Conservation (phyloP, 2,797 vertebrate genomes). For the Chelon labrosus region DNA sequence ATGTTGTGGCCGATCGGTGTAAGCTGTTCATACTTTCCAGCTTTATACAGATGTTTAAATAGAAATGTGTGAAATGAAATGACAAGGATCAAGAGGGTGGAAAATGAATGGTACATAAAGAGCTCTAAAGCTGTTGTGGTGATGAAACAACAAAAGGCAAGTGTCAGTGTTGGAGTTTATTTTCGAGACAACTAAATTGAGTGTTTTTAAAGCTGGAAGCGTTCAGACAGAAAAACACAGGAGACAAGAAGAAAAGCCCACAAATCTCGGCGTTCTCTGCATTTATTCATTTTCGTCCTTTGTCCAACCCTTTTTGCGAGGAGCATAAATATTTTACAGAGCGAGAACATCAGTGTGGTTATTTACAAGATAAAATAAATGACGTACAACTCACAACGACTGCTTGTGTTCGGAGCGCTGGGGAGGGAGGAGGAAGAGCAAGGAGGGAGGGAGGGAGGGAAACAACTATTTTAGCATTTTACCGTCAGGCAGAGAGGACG, state of each 20-base stretch:
- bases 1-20: too few relatives aligned
- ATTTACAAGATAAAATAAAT: conserved; percentile 81
- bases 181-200: too few relatives aligned
- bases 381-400: conserved; percentile 59
- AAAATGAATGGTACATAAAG: too few relatives aligned
- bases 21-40: too few relatives aligned
- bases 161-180: too few relatives aligned
- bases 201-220: too few relatives aligned
- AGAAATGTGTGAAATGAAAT: too few relatives aligned
- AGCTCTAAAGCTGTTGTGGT: too few relatives aligned
- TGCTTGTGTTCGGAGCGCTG: conserved; percentile 49
- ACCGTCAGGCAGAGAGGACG: conserved; percentile 19
- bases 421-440: not conserved
- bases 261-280: conserved; percentile 39
- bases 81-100: too few relatives aligned
- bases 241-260: conserved; percentile 1
- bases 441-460: not conserved
- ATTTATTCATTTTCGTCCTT: conserved; percentile 58
- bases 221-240: too few relatives aligned
- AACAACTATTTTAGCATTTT: conserved; percentile 34
- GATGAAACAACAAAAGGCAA: too few relatives aligned
- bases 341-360: conserved; percentile 68
- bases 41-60: too few relatives aligned
- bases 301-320: conserved; percentile 17
- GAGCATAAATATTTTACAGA: conserved; percentile 81